Evolutionary conservation across 1,140 invertebrate species (phyloP), one percentile per base, ranked within the genome.

Genomic region (Tetraneura akinire): DNA sequence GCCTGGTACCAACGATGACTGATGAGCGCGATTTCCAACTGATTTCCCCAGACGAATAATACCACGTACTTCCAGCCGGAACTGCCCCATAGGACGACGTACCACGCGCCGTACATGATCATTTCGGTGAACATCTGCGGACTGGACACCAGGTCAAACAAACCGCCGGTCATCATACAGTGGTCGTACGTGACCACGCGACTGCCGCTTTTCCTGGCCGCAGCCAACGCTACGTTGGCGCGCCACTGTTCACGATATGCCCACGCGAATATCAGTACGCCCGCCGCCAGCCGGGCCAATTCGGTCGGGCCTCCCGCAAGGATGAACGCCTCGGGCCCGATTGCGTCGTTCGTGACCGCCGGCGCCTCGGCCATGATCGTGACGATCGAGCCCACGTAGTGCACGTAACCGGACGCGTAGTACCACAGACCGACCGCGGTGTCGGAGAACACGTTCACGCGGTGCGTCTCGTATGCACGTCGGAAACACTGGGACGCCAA

Each of bases 391-490:
- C 66, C 66, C 14, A 6, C 23, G 23, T 70, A 70, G 45, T 70
- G 66, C 45, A 18, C 23, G 23, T 70, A 70, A 18, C 66, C 66
- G 14, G 42, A 47, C 45, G 21, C 66, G 45, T 70, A 70, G 45
- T 70, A 49, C 42, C 66, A 47, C 23, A 70, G 42, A 5, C 66
- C 66, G 8, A 70, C 23, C 1, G 66, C 66, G 14, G 66, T 26
- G 66, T 70, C 45, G 13, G 66, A 70, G 45, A 70, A 70, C 66
- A 70, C 66, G 45, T 70, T 26, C 23, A 70, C 66, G 14, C 18
- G 14, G 21, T 29, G 9, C 8, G 66, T 70, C 45, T 70, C 66
- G 45, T 70, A 70, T 21, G 42, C 8, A 1, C 66, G 66, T 23
- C 45, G 23, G 42, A 23, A 23, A 21, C 42, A 70, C 45, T 70